Evolutionary conservation across 2,113 vertebrate genomes (phyloP).

Genomic region (Aegotheles bennettii): DNA sequence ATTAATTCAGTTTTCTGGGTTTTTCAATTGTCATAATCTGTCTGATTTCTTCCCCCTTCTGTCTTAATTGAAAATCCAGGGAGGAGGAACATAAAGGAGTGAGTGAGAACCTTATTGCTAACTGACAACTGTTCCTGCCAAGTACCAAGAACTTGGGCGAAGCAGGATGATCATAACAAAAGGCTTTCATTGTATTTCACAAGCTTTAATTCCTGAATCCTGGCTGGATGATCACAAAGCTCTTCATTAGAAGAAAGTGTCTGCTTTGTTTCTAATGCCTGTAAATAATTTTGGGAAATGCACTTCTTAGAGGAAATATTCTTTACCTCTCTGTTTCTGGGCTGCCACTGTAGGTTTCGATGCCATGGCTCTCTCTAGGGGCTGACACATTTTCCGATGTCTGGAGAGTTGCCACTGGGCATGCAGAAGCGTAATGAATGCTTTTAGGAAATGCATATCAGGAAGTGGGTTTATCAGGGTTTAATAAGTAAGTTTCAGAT

Average conservation of each 20-base stretch:
- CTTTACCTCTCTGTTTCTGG: neutral
- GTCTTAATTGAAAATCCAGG: neutral
- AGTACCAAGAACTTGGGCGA: neutral
- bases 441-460: neutral
- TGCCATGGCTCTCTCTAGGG: neutral
- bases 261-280: neutral
- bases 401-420: neutral
- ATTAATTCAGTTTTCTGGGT: neutral
- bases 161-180: neutral
- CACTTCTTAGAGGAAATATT: neutral
- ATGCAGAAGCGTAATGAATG: neutral
- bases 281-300: conserved; percentile 9
- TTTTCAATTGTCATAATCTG: neutral
- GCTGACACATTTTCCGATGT: neutral
- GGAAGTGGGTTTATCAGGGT: neutral
- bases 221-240: neutral
- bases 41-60: neutral
- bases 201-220: neutral
- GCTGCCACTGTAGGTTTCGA: neutral
- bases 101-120: neutral
- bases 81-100: neutral
- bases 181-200: neutral
- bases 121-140: neutral
- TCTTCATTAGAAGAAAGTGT: neutral
- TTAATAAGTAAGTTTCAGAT: neutral